phyloP scores from a whole-genome alignment of 2,113 vertebrate genomes.

The Melanerpes aurifrons region DNA sequence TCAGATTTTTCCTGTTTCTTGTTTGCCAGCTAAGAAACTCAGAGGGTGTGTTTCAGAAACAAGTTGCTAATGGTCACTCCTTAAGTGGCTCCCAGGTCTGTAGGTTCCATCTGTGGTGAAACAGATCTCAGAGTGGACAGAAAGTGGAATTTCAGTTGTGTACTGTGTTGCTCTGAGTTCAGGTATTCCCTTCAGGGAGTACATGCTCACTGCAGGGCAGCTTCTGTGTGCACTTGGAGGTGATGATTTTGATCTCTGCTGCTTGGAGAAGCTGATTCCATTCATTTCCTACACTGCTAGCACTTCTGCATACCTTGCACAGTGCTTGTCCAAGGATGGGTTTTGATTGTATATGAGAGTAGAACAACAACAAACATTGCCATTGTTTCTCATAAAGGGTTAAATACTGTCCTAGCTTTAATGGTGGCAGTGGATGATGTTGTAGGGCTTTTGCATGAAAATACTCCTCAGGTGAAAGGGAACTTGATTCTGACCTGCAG shows the following conservation, averaged over 20 bases:
- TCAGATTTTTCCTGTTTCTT: not conserved
- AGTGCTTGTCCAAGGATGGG: not conserved
- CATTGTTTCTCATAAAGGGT: not conserved
- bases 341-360: not conserved
- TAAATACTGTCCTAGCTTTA: not conserved
- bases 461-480: not conserved
- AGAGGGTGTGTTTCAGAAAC: not conserved
- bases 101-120: not conserved
- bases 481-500: not conserved
- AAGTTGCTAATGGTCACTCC: not conserved
- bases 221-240: not conserved
- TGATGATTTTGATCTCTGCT: not conserved
- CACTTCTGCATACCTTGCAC: accelerated
- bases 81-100: not conserved
- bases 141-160: not conserved
- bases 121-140: not conserved
- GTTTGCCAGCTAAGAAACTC: not conserved
- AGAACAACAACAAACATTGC: not conserved
- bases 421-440: not conserved
- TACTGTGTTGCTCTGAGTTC: not conserved
- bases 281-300: not conserved
- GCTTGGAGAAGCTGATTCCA: not conserved
- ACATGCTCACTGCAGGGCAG: not conserved
- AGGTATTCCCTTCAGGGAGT: not conserved
- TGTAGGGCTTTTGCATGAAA: not conserved